Conservation (phyloP, 2,113 vertebrate genomes). For the Porphyrio hochstetteri region DNA sequence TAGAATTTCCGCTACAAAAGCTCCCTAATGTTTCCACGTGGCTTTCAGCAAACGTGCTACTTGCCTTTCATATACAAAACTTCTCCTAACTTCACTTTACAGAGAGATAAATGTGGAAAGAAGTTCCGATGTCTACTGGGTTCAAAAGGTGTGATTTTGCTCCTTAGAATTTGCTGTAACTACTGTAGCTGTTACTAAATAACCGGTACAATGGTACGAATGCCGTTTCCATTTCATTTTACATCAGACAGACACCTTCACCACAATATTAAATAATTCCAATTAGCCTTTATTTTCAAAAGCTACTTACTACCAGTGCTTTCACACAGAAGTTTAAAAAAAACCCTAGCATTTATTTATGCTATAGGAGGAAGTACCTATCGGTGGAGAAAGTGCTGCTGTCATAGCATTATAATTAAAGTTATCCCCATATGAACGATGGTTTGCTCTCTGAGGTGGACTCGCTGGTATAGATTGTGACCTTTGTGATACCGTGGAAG, state of each 20-base stretch:
- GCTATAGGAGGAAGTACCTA: conserved; percentile 79
- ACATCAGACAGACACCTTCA: conserved; percentile 42
- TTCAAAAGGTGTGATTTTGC: neutral
- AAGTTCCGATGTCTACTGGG: neutral
- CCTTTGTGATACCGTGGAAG: conserved; percentile 68
- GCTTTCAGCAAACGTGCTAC: neutral
- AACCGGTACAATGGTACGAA: neutral
- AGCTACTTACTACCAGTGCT: conserved; percentile 26
- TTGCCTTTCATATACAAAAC: neutral
- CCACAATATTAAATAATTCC: neutral
- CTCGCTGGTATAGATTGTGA: conserved; percentile 55
- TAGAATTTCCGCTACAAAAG: neutral
- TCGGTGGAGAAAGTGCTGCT: conserved; percentile 72
- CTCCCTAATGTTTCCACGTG: neutral
- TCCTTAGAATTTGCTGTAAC: neutral
- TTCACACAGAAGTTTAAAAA: conserved; percentile 12
- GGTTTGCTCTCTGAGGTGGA: conserved; percentile 65
- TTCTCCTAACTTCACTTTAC: neutral
- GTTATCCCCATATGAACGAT: conserved; percentile 69
- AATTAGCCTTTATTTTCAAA: conserved; percentile 41
- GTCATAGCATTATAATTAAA: conserved; percentile 75
- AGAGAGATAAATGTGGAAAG: neutral
- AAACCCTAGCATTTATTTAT: conserved; percentile 6
- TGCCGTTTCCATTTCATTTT: neutral
- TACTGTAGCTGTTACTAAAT: neutral